Evolutionary conservation across 2,797 vertebrate species (phyloP), one percentile per base, ranked within the genome.

Genomic region (Pelochelys cantorii): DNA sequence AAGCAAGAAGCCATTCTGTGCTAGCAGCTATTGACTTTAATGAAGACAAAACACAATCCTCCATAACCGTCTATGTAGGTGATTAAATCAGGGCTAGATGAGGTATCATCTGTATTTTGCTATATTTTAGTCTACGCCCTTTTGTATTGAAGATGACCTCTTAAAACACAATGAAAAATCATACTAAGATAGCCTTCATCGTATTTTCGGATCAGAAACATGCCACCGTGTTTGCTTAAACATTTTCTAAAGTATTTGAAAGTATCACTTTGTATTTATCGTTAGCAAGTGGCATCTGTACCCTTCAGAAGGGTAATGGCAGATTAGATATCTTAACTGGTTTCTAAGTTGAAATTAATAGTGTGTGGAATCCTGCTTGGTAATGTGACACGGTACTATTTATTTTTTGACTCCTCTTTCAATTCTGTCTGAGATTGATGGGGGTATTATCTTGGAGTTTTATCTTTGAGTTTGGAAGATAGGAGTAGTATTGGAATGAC

Each of bases 251-350:
- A 89, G 79, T 79, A 78, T 55, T 91, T 90, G 60, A 90, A 94
- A 94, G 55, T 68, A 71, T 92, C 71, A 25, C 56, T 85, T 84
- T 89, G 81, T 97, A 95, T 96, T 97, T 94, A 90, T 91, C 96
- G 91, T 93, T 53, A 0, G 2, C 59, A 57, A 92, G 48, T 9
- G 5, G 65, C 89, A 54, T 79, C 87, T 93, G 65, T 89, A 80
- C 84, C 42, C 82, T 88, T 93, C 89, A 96, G 96, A 97, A 93
- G 89, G 87, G 65, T 78, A 88, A 84, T 95, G 96, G 96, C 97
- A 95, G 92, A 89, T 97, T 97, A 97, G 75, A 82, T 97, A 87
- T 97, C 94, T 97, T 97, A 97, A 98, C 98, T 97, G 94, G 96
- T 97, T 96, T 96, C 96, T 96, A 95, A 85, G 92, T 87, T 90